phyloP scores from a whole-genome alignment of 2,113 vertebrate genomes.

The Ramphastos sulfuratus region DNA sequence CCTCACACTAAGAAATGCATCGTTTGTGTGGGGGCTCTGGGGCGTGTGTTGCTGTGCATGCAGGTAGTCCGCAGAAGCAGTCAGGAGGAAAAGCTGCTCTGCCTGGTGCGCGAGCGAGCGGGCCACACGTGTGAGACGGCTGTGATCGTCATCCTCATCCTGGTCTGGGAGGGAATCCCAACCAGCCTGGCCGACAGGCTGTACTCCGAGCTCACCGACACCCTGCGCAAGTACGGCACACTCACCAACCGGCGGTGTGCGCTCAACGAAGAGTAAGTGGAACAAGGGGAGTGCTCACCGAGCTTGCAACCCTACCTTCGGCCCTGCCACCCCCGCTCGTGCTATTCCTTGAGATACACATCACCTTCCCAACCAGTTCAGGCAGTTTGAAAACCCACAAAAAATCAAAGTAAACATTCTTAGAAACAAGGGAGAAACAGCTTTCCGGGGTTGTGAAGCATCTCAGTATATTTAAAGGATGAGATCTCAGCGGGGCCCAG shows the following conservation, averaged over 20 bases:
- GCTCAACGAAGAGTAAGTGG: constrained; percentile 94
- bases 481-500: not conserved
- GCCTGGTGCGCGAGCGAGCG: constrained; percentile 89
- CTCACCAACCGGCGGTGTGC: constrained; percentile 92
- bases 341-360: not conserved
- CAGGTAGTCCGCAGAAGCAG: constrained; percentile 91
- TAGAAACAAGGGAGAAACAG: not conserved
- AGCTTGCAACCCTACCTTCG: not conserved
- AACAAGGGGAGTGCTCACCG: not conserved
- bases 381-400: not conserved
- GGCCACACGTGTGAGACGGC: constrained; percentile 89
- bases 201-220: constrained; percentile 88
- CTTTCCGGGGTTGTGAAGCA: not conserved
- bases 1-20: not conserved
- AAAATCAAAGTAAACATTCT: not conserved
- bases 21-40: constrained; percentile 46
- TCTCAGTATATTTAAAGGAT: not conserved
- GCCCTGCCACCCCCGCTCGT: accelerated
- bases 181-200: constrained; percentile 84
- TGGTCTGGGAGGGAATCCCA: constrained; percentile 94
- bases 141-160: constrained; percentile 90
- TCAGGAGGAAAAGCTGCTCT: constrained; percentile 91
- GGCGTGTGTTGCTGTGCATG: constrained; percentile 34
- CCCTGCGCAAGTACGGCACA: constrained; percentile 86
- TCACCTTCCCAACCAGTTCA: not conserved